Percentiles rank a stretch among this genome's conserved stretches.
These are phyloP conservation scores for Parapsyche elsis DNA, from an alignment of 1,140 invertebrate species.

Conservation along the genomic window DNA sequence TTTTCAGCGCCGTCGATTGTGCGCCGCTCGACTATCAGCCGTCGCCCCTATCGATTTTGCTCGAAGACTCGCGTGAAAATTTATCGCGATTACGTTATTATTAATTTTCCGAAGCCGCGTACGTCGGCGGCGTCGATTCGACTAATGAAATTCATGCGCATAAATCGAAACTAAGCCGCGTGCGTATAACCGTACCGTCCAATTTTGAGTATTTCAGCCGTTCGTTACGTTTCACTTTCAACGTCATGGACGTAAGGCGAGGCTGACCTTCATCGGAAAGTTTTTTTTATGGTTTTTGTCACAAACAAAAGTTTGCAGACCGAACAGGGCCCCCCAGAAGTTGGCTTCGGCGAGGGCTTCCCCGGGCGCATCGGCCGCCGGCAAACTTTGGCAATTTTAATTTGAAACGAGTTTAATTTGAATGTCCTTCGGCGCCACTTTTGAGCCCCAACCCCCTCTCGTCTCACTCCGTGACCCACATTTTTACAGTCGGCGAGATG, in stretches of 20 bases:
- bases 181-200: not conserved
- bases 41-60: too few relatives aligned
- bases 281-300: constrained; percentile 57
- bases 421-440: constrained; percentile 51
- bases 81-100: constrained; percentile 14
- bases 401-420: constrained; percentile 57
- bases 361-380: constrained; percentile 47
- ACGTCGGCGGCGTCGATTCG: not conserved
- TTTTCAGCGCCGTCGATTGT: constrained; percentile 34
- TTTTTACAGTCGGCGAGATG: not conserved
- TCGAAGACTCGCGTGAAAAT: not conserved
- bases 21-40: not conserved
- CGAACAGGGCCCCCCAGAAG: not conserved
- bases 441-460: constrained; percentile 15
- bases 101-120: too few relatives aligned
- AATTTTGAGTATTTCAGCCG: too few relatives aligned
- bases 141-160: not conserved
- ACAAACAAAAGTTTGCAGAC: constrained; percentile 55
- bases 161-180: not conserved
- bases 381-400: constrained; percentile 56
- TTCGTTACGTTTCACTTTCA: constrained; percentile 33
- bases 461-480: constrained; percentile 3
- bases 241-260: constrained; percentile 22
- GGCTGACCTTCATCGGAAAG: constrained; percentile 55
- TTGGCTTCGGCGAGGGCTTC: constrained; percentile 14